A percentile compares a stretch with the other conserved stretches of the same genome.
Evolutionary conservation across 2,888 invertebrate genomes (phyloP).

Genomic region (Drosophila borealis): DNA sequence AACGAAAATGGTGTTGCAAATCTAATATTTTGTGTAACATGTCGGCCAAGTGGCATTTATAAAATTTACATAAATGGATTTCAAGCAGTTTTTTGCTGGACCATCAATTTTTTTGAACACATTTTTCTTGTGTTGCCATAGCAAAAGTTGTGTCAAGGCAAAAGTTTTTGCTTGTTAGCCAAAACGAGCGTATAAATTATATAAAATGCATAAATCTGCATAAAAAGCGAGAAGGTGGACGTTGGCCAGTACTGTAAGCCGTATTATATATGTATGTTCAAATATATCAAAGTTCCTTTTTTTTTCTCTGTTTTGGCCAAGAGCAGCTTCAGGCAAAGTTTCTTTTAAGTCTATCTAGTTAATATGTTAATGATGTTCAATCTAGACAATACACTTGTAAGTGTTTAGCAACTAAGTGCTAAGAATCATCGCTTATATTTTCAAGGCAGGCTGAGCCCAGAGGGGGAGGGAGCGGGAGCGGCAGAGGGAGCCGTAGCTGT

Average conservation of each 20-base stretch:
- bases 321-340: conserved; percentile 21
- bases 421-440: conserved; percentile 13
- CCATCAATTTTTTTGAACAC: conserved; percentile 16
- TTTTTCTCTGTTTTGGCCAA: neutral
- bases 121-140: conserved; percentile 23
- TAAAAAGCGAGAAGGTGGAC: conserved; percentile 22
- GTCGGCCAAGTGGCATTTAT: conserved; percentile 19
- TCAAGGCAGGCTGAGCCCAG: neutral
- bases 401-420: conserved; percentile 17
- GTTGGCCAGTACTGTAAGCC: conserved; percentile 23
- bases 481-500: too few relatives aligned
- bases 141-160: conserved; percentile 39
- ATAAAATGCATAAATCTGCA: conserved; percentile 56
- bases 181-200: conserved; percentile 46
- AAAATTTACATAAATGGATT: conserved; percentile 66
- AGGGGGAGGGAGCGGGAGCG: neutral
- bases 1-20: conserved; percentile 24
- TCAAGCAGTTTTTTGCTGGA: conserved; percentile 30
- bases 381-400: conserved; percentile 25
- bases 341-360: conserved; percentile 34
- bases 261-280: conserved; percentile 22
- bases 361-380: conserved; percentile 49
- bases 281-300: conserved; percentile 38
- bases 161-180: conserved; percentile 52
- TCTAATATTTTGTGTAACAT: conserved; percentile 32